Percentiles rank a stretch among this genome's conserved stretches.
Conservation (phyloP, 2,888 invertebrate genomes). For the Cerastis leucographa region DNA sequence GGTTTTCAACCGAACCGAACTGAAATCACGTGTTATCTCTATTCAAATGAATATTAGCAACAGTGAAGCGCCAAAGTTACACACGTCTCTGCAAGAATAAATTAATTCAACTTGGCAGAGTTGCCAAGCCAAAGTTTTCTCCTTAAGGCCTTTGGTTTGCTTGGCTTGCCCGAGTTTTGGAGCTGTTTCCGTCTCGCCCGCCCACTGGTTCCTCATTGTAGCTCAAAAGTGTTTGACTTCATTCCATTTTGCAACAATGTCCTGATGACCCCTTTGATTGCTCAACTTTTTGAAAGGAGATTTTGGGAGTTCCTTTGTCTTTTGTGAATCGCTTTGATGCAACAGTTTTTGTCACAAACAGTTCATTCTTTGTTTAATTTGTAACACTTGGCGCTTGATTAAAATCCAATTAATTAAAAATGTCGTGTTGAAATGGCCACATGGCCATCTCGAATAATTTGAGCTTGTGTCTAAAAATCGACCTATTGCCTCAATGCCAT, state of each 20-base stretch:
- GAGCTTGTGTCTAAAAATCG: not conserved
- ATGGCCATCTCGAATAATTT: not conserved
- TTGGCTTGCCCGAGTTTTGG: conserved; percentile 33
- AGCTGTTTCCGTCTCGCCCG: conserved; percentile 25
- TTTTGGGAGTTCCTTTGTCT: conserved; percentile 18
- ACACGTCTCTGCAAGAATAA: conserved; percentile 41
- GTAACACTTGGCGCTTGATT: not conserved
- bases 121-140: conserved; percentile 59
- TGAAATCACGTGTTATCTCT: conserved; percentile 20
- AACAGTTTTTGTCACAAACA: conserved; percentile 13
- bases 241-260: conserved; percentile 47
- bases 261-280: conserved; percentile 32
- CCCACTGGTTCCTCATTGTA: conserved; percentile 42
- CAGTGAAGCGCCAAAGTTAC: conserved; percentile 37
- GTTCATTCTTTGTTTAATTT: conserved; percentile 9
- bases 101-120: conserved; percentile 62
- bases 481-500: conserved; percentile 15
- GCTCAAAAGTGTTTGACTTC: conserved; percentile 41
- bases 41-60: conserved; percentile 33
- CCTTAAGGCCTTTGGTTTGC: conserved; percentile 44
- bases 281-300: conserved; percentile 23
- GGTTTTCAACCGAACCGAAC: conserved; percentile 22
- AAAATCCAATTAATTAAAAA: no score
- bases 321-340: conserved; percentile 20
- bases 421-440: not conserved